Evolutionary conservation across 2,888 invertebrate species (phyloP), one percentile per base, ranked within the genome.

Genomic region (Gortyna flavago): DNA sequence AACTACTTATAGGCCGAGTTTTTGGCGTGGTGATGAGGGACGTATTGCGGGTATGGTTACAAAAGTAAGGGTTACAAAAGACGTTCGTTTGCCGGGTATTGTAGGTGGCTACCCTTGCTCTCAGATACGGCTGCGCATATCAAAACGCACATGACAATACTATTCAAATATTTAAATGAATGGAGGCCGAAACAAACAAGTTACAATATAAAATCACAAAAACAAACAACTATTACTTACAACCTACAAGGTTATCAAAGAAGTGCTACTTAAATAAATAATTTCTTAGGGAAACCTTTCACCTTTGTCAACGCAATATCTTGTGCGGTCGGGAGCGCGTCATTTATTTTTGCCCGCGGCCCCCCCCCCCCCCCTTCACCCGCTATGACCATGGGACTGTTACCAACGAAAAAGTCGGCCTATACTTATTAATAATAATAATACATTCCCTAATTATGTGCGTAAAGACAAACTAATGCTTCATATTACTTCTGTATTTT

Each of bases 391-490:
- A 16, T 5, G 32, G 51, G 25, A 35, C 54, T 51, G 18, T 32
- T 11, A 51, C 51, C 35, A n/a, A 69, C 69, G 35, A 57, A 51
- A 35, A 69, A 11, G 25, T 69, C 1, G n/a, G 35, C 59, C 11
- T n/a, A 13, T 59, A 57, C 8, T 18, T 35, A 38, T 29, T n/a
- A 59, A 38, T n/a, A 21, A 18, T 29, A 59, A 9, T 8, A 48
- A 25, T 38, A 29, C 38, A 51, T 25, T 25, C 9, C 51, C 5
- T 44, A 41, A n/a, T 62, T 41, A 18, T 54, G 11, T 35, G n/a
- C 54, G 21, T 35, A 44, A 44, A 59, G 16, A 77, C 38, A n/a
- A 62, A 61, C 11, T 29, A 80, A 80, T 18, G 48, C 59, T 69
- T 80, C 48, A 38, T 38, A 32, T 18, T 11, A 8, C 32, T 48